Base-by-base conservation (phyloP, 2,797 vertebrate genomes). In the Toxotes lorentzi region DNA sequence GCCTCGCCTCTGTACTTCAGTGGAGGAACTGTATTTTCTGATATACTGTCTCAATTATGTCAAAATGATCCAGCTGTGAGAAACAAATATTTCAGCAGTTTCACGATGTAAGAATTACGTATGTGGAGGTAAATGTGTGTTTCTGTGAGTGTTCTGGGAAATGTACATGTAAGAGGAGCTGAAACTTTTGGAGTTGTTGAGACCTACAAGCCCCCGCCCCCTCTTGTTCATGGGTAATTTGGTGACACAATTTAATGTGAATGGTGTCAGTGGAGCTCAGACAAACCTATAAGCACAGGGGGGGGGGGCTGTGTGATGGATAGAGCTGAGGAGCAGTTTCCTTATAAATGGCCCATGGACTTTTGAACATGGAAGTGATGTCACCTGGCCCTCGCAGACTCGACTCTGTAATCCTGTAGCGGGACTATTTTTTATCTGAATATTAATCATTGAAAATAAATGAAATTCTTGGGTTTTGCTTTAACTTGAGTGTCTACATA, bases 91-190 rank as follows among this genome's bases (percentile, higher is more conserved):
- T 84, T 89, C 71, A 76, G 82, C 78, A 2, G 53, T 69, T 81
- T 73, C 17, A 35, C 58, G 51, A 81, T 84, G 87, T 88, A 77
- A 81, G 79, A 82, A 67, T 78, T 73, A 84, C 85, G 71, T 45
- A 67, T 67, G 78, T 2, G 9, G 61, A 73, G 65, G 74, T 45
- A 81, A 89, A 83, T 1, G 1, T 1, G 23, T 4, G 35, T 89
- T 83, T 91, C 76, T 64, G 72, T 0, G 4, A 21, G 61, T 69
- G 79, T 13, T 87, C 84, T 91, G 88, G 88, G 51, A 86, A 92
- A 83, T 85, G 86, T 89, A 56, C 59, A 24, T 23, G 16, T 11
- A 35, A 7, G 64, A 65, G 64, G 71, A 74, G 51, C 47, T 73
- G 17, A 76, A 73, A 12, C 16, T 66, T 75, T 41, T 38, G 59